Percentiles rank a stretch among this genome's conserved stretches.
These are phyloP conservation scores for Glossophaga mutica DNA, from an alignment of 2,797 vertebrate genomes.

Conservation along the genomic window DNA sequence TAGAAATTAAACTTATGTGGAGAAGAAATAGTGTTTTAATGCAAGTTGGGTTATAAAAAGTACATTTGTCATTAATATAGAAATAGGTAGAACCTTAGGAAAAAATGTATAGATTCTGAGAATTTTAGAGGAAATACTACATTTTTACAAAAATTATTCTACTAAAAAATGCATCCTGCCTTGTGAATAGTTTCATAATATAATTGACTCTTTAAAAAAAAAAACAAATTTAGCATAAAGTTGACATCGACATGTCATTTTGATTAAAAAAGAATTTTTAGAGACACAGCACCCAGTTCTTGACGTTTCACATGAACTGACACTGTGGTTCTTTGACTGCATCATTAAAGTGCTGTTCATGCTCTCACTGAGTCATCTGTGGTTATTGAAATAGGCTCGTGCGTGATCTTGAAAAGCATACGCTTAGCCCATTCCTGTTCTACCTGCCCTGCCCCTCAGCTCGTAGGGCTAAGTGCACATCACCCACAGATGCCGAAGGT, in stretches of 20 bases:
- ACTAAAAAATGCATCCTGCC: background rate
- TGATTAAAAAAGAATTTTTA: background rate
- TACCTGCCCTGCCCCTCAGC: accelerated
- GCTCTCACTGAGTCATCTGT: background rate
- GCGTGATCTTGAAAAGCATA: accelerated
- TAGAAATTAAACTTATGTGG: background rate
- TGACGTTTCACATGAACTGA: background rate
- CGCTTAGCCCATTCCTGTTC: background rate
- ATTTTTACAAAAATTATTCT: background rate
- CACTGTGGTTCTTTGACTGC: background rate
- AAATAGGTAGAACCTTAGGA: background rate
- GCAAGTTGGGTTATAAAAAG: background rate
- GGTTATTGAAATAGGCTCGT: background rate
- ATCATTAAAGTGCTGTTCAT: background rate
- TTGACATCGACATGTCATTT: background rate
- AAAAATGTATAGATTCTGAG: background rate
- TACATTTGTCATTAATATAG: background rate
- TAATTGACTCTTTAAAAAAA: background rate
- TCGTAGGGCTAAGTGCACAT: background rate
- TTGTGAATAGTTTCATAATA: background rate
- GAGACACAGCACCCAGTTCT: background rate
- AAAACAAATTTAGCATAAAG: background rate
- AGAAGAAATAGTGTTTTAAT: background rate
- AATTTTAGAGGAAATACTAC: background rate
- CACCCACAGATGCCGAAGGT: no score